Evolutionary conservation across 2,113 vertebrate genomes (phyloP).

Genomic region (Ptilonorhynchus violaceus): DNA sequence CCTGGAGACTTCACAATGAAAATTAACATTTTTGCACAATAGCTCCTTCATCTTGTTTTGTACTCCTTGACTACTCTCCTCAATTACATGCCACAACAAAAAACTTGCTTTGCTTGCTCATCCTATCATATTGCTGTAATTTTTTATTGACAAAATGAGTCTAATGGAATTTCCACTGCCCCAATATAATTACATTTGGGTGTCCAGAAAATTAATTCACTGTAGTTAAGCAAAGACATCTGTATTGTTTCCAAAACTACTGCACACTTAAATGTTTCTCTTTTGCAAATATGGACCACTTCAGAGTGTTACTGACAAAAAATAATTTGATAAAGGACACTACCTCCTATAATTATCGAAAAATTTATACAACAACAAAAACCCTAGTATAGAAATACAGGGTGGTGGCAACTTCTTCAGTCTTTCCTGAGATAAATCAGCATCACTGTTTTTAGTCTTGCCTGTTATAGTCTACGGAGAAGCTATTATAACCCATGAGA

Average conservation of each 20-base stretch:
- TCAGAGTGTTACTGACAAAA: background rate
- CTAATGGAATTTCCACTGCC: background rate
- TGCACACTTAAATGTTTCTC: background rate
- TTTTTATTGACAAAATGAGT: background rate
- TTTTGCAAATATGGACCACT: background rate
- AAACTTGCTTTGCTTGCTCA: background rate
- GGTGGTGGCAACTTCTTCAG: background rate
- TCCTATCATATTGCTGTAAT: background rate
- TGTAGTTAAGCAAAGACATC: background rate
- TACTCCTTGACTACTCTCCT: background rate
- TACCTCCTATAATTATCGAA: background rate
- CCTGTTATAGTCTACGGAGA: background rate
- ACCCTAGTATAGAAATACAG: background rate
- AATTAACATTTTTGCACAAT: background rate
- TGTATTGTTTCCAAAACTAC: background rate
- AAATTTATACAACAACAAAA: background rate
- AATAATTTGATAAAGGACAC: background rate
- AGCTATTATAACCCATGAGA: background rate
- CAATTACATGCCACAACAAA: background rate
- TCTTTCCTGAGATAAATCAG: background rate
- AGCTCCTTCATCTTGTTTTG: background rate
- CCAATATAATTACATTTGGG: background rate
- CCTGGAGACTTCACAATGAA: background rate
- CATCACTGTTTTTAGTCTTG: background rate
- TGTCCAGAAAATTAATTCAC: background rate